These are phyloP conservation scores for Himalopsyche phryganea DNA, from an alignment of 1,140 invertebrate species.

Conservation along the genomic window DNA sequence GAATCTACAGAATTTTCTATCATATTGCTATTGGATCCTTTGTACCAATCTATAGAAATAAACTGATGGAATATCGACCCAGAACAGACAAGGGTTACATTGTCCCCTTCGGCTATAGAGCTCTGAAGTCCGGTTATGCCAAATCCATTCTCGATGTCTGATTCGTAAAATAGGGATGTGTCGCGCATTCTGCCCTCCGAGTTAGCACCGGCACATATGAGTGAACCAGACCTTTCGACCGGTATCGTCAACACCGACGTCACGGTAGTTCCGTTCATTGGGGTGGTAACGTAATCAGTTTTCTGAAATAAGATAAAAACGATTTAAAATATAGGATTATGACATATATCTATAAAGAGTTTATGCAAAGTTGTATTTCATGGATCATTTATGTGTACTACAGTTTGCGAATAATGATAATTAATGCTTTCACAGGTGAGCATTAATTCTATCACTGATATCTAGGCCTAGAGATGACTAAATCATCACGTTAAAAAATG, in stretches of 20 bases:
- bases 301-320: background rate
- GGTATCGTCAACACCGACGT: background rate
- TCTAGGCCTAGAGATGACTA: too few relatives aligned
- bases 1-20: constrained; percentile 25
- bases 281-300: background rate
- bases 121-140: constrained; percentile 41
- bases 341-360: too few relatives aligned
- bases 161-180: constrained; percentile 19
- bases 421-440: too few relatives aligned
- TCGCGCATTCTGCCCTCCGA: background rate
- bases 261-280: background rate
- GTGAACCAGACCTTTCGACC: constrained; percentile 15
- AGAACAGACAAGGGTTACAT: constrained; percentile 52
- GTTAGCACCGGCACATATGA: constrained; percentile 21
- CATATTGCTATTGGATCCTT: background rate
- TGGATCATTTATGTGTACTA: too few relatives aligned
- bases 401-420: too few relatives aligned
- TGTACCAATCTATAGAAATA: background rate
- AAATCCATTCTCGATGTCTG: constrained; percentile 43
- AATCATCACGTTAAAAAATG: too few relatives aligned
- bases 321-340: too few relatives aligned
- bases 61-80: constrained; percentile 22
- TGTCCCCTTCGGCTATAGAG: constrained; percentile 51
- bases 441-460: too few relatives aligned
- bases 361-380: too few relatives aligned